Base-by-base conservation (phyloP, 1,140 invertebrate genomes). In the Pogonus chalceus region DNA sequence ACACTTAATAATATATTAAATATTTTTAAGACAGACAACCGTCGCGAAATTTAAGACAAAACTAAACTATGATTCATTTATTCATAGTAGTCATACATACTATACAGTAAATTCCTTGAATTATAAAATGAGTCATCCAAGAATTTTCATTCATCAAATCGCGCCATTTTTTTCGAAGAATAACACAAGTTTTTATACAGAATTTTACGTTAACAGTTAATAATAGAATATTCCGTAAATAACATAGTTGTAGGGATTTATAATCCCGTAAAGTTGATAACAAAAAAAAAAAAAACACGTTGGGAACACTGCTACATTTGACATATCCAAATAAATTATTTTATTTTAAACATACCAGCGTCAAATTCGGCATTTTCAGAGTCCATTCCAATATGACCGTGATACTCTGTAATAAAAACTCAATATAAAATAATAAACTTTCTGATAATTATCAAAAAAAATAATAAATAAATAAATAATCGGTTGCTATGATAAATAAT, bases 381-480 rank as follows among this genome's bases (percentile, higher is more conserved):
- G 60, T 79, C 78, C 78, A 79, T 79, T 53, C 76, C 74, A 69
- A 73, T 75, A 67, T 78, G 76, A 69, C 72, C 74, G 68, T 78
- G 76, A 72, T 79, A 79, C 75, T 79, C 78, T 79, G 72, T 54
- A 76, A 77, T 54, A 31, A 51, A 57, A 56, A 22, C n/a, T n/a
- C n/a, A n/a, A 56, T 31, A 31, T 31, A 31, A 4, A 24, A 14
- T 26, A 23, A 52, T 35, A 53, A 48, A 51, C 22, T 31, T 48
- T 23, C 47, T n/a, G 51, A 26, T 53, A 54, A 23, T 48, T 52
- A 55, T 50, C 55, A 21, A 20, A 18, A 31, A 58, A 55, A 56
- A 55, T 59, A 56, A 56, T 63, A 55, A 57, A 62, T 55, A 60
- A 58, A 57, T 58, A 55, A 20, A 56, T 48, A 51, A 22, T 37